These are phyloP conservation scores for Heliocidaris tuberculata DNA, from an alignment of 35 echinoderm and acorn worm genomes.

Conservation along the genomic window DNA sequence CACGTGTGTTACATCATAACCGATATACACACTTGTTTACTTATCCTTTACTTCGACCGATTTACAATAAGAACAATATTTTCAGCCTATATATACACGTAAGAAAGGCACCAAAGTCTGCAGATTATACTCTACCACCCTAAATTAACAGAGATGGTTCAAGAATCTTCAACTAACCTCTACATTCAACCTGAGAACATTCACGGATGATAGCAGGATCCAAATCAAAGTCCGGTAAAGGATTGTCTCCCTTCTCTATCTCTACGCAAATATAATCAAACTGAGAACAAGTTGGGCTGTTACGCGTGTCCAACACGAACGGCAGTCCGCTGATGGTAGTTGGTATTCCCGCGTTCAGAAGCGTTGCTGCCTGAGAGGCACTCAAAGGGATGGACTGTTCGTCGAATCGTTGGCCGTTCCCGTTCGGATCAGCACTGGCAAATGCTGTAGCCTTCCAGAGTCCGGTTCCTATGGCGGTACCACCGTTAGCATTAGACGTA, in stretches of 20 bases:
- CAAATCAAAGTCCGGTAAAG: not conserved
- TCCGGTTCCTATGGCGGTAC: not conserved
- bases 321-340: not conserved
- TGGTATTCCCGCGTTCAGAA: not conserved
- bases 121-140: no score
- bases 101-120: no score
- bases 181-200: not conserved
- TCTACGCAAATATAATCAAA: not conserved
- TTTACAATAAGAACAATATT: no score
- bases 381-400: not conserved
- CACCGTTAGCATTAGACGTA: not conserved
- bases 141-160: not conserved
- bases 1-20: no score
- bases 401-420: not conserved
- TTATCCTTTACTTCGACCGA: no score
- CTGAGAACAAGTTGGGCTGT: conserved; percentile 3
- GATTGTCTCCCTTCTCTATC: conserved; percentile 6
- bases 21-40: no score
- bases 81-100: no score
- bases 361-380: not conserved
- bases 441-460: conserved; percentile 38
- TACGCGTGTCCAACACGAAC: not conserved
- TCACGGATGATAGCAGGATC: not conserved
- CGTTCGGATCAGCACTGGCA: conserved; percentile 10
- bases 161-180: not conserved